These are phyloP conservation scores for Ovis aries DNA, from an alignment of 2,113 vertebrate genomes.

Conservation along the genomic window DNA sequence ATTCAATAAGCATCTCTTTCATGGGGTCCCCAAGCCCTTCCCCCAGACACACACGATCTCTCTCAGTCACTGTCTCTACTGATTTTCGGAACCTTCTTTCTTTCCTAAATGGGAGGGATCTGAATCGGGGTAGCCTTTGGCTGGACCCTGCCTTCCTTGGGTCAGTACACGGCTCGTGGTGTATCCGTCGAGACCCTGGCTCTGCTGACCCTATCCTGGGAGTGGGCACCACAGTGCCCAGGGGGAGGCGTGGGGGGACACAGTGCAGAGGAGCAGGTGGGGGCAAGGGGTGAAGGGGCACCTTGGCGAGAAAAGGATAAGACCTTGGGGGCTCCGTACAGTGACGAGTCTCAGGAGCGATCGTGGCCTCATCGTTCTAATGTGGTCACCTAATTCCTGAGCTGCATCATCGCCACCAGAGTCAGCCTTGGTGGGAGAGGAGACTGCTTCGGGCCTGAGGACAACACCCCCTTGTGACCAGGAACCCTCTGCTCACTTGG, in stretches of 20 bases:
- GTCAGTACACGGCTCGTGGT: rapidly evolving
- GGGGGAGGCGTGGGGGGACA: rapidly evolving
- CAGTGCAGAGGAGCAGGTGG: background rate
- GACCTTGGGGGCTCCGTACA: rapidly evolving
- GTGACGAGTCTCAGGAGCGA: background rate
- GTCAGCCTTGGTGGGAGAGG: background rate
- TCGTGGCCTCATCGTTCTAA: rapidly evolving
- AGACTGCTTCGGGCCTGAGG: background rate
- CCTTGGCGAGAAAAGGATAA: background rate
- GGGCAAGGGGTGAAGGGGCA: rapidly evolving
- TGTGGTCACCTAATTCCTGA: background rate
- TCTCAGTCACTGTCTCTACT: background rate
- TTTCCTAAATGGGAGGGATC: rapidly evolving
- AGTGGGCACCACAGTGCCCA: rapidly evolving
- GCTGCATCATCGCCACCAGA: rapidly evolving
- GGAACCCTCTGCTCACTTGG: background rate
- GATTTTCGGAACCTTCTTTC: background rate
- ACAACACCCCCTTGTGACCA: background rate
- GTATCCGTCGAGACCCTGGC: rapidly evolving
- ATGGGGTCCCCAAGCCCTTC: background rate
- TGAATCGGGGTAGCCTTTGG: rapidly evolving
- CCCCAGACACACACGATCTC: background rate
- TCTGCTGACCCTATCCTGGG: background rate
- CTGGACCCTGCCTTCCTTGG: rapidly evolving
- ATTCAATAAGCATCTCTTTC: background rate